A percentile compares a stretch with the other conserved stretches of the same genome.
Evolutionary conservation across 2,888 invertebrate species (phyloP).

Genomic region (Adelphocoris suturalis): DNA sequence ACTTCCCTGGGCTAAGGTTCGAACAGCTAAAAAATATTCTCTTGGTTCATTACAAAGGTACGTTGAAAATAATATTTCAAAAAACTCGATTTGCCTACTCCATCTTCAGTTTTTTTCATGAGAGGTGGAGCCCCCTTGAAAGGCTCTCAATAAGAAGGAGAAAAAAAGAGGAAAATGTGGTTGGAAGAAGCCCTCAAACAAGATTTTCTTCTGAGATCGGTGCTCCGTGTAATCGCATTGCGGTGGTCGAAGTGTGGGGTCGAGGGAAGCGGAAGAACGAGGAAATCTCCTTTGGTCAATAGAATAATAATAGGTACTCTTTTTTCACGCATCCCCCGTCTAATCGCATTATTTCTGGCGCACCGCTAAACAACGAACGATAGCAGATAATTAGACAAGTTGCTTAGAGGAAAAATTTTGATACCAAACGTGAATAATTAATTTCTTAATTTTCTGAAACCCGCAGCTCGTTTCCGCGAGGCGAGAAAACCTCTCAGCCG

Average conservation of each 20-base stretch:
- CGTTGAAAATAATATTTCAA: too few species aligned
- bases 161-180: conserved; percentile 33
- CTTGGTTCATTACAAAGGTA: too few species aligned
- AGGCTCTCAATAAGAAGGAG: not conserved
- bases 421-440: conserved; percentile 9
- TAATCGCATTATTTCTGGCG: not conserved
- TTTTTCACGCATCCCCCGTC: not conserved
- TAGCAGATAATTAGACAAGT: not conserved
- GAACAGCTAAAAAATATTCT: too few species aligned
- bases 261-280: not conserved
- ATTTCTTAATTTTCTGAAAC: not conserved
- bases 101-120: too few species aligned
- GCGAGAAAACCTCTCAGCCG: not conserved
- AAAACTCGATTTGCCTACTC: too few species aligned
- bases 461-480: not conserved
- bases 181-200: conserved; percentile 39
- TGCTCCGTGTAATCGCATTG: conserved; percentile 46
- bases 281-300: conserved; percentile 8
- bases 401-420: not conserved
- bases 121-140: too few species aligned
- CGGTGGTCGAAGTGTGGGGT: not conserved
- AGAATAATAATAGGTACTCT: not conserved
- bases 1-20: too few species aligned
- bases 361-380: not conserved
- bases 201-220: conserved; percentile 52